Evolutionary conservation across 1,140 invertebrate genomes (phyloP), one percentile per base, ranked within the genome.

Genomic region (Colletes latitarsis): DNA sequence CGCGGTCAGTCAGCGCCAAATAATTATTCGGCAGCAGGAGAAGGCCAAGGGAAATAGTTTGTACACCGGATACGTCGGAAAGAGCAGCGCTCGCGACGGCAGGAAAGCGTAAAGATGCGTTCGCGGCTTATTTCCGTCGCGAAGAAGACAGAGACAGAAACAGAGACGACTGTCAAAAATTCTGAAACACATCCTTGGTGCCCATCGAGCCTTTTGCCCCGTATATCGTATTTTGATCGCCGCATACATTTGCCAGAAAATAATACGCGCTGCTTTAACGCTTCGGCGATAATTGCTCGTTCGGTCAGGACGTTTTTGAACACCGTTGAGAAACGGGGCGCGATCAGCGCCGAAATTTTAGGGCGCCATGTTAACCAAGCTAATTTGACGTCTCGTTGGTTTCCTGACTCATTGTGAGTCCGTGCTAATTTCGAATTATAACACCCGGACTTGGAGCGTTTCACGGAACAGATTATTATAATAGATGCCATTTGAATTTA

Each of bases 11-110:
- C 83, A 82, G 83, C 82, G 70, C 55, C 73, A 66, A 69, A 85
- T 85, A 85, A 84, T 76, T 74, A 85, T 85, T 85, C 73, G 83
- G 57, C 70, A 84, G 83, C 60, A 39, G 70, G 46, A 57, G 57
- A 39, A 15, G 15, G 43, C 14, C 12, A 49, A 49, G 21, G 19
- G 52, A 75, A 66, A 67, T 60, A 75, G 53, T 72, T 58, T 30
- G 69, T 21, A 43, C 71, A 80, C 78, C 78, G 78, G 78, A 80
- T 80, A 80, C 78, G 78, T 68, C 64, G 62, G 71, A 75, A 80
- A 80, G 78, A 74, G 60, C 72, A 74, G 71, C 72, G 71, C 78
- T 75, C 78, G 39, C 12, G 63, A 43, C 72, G 72, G 17, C 62
- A 74, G 63, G 77, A 80, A 74, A 74, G 78, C 78, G 78, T 80